A percentile compares a stretch with the other conserved stretches of the same genome.
These are phyloP conservation scores for Lasius platythorax DNA, from an alignment of 2,888 invertebrate genomes.

Conservation along the genomic window DNA sequence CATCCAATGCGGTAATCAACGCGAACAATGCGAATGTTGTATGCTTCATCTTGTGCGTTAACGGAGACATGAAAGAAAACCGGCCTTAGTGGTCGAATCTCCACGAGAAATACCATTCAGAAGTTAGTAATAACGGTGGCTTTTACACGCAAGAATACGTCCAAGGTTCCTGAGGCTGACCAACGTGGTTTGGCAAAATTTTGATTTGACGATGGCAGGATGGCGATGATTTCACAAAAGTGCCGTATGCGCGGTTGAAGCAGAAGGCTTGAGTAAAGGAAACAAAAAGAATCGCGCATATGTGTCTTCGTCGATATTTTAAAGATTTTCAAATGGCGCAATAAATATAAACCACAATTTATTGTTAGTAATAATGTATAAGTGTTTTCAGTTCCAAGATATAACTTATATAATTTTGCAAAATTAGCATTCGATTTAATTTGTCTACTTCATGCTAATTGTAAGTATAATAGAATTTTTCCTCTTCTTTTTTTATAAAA, in stretches of 20 bases:
- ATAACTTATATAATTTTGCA: neutral
- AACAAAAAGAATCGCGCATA: neutral
- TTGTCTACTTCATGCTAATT: neutral
- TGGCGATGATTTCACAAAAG: constrained; percentile 39
- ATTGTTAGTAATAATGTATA: neutral
- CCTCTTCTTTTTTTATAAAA: neutral
- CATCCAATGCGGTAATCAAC: constrained; percentile 25
- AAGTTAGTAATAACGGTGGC: constrained; percentile 45
- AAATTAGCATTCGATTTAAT: neutral
- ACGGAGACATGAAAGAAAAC: constrained; percentile 45
- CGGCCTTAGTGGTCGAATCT: neutral
- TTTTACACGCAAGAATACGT: constrained; percentile 50
- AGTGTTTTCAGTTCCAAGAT: neutral
- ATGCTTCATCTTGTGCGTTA: constrained; percentile 27
- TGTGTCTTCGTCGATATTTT: constrained; percentile 28
- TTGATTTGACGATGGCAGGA: constrained; percentile 24
- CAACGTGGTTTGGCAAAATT: constrained; percentile 44
- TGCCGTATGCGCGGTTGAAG: neutral
- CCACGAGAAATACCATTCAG: constrained; percentile 45
- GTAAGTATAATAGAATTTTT: neutral
- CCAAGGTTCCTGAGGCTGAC: constrained; percentile 18
- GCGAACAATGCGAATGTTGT: constrained; percentile 42
- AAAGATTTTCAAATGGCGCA: neutral
- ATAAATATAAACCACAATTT: neutral
- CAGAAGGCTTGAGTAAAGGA: constrained; percentile 11